Evolutionary conservation across 2,113 vertebrate genomes (phyloP), one percentile per base, ranked within the genome.

Genomic region (Ageneiosus marmoratus): DNA sequence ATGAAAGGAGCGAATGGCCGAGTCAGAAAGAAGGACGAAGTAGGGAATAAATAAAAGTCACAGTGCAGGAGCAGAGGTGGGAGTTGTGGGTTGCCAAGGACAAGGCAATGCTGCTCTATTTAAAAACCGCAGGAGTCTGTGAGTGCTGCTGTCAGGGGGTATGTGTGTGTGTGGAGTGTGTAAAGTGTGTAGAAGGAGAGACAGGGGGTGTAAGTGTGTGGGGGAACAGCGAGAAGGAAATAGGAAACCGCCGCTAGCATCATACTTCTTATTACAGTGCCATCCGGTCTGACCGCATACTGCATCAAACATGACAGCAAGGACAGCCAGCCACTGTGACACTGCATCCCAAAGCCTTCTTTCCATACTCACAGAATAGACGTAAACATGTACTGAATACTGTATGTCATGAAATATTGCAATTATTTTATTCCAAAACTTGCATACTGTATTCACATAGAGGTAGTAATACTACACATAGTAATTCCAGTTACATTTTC

Each of bases 61-160:
- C 41, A 56, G 86, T 8, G 72, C 70, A 83, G 80, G 70, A 75
- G 86, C 67, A 84, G 80, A 87, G 80, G 79, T 81, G 77, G 75
- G 67, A 82, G 83, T 32, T 51, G 51, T 69, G 79, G 83, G 86
- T 76, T 75, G 80, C 69, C 65, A 72, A 80, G 80, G 81, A 79
- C 73, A 84, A 85, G 86, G 84, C 58, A 72, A 27, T 46, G 72
- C 75, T 84, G 86, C 86, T 75, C 83, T 87, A 87, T 87, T 87
- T 87, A 87, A 87, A 84, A 87, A 74, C 79, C 75, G 16, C 79
- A 79, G 83, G 86, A 79, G 58, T 82, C 69, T 72, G 51, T 78
- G 55, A 74, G 72, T 77, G 63, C 63, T 73, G 75, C 65, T 77
- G 56, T 86, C 34, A 53, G 84, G 34, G 41, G 27, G 46, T 72